Base-by-base conservation (phyloP, 2,797 vertebrate genomes). In the Melanotaenia pygmaea region DNA sequence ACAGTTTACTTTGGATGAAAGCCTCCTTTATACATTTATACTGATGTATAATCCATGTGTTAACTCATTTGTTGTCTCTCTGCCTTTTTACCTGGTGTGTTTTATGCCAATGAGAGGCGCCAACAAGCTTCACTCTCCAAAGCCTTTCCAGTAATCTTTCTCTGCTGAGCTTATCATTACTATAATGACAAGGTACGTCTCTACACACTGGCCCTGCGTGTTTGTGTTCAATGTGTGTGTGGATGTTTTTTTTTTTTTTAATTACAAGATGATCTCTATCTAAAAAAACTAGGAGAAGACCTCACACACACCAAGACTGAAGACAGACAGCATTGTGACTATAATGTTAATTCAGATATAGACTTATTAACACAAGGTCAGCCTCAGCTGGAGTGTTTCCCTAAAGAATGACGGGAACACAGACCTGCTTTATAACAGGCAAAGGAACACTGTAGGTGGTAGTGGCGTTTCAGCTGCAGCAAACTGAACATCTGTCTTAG, bases 171-270 rank as follows among this genome's bases (percentile, higher is more conserved):
- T 94, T 94, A 93, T 94, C 88, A 94, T 95, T 94, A 94, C 80
- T 80, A 77, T 93, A 94, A 94, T 94, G 90, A 93, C 89, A 94
- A 91, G 92, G 93, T 93, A 88, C 81, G 82, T 90, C 75, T 87
- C 67, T 74, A 59, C 82, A 70, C 81, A 70, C 83, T 70, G 76
- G 72, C 80, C 83, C 26, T 74, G 59, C 76, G 69, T 85, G 81
- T 34, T 34, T 89, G 74, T 59, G 13, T 59, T 64, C 67, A 56
- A 56, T 81, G 57, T 43, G 58, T 80, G 73, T 77, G 61, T 37
- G 40, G 1, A 18, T 43, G 40, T 43, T 14, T 58, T 37, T 26
- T 51, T 28, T 68, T 56, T 50, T 63, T 85, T 81, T 88, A 60
- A 80, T 88, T 85, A 85, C 80, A 45, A 82, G 74, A 82, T 79